phyloP scores from a whole-genome alignment of 1,140 invertebrate genomes.

The Gonatopus flavifemur region DNA sequence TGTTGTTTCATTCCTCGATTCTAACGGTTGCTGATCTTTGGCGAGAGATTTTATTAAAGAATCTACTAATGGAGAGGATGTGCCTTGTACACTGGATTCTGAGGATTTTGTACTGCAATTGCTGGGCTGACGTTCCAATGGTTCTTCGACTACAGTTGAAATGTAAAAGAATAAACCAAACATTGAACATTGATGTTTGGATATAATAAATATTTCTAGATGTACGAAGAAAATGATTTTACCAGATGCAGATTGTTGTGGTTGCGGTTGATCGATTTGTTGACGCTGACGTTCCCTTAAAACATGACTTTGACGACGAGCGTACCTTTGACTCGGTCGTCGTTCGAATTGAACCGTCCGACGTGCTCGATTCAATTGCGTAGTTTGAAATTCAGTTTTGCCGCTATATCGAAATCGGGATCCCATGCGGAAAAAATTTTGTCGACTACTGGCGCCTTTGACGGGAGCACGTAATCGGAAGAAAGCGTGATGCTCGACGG shows the following conservation, averaged over 20 bases:
- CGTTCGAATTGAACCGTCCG: slow-evolving; percentile 94
- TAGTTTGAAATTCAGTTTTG: slow-evolving; percentile 95
- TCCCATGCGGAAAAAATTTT: slow-evolving; percentile 97
- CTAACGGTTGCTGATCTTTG: slow-evolving; percentile 61
- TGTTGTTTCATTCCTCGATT: slow-evolving; percentile 57
- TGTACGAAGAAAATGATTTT: no score
- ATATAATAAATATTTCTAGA: no score
- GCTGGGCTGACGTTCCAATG: slow-evolving; percentile 58
- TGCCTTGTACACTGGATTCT: slow-evolving; percentile 38
- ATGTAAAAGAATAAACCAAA: no score
- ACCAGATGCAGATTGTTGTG: slow-evolving; percentile 30
- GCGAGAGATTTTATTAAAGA: slow-evolving; percentile 61
- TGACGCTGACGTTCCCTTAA: slow-evolving; percentile 73
- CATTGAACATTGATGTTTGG: no score
- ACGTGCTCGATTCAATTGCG: slow-evolving; percentile 81
- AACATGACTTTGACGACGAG: slow-evolving; percentile 83
- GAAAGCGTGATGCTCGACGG: slow-evolving; percentile 98
- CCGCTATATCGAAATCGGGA: slow-evolving; percentile 93
- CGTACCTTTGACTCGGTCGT: slow-evolving; percentile 93
- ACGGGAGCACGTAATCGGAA: slow-evolving; percentile 90
- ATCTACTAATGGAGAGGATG: slow-evolving; percentile 55
- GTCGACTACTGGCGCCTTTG: slow-evolving; percentile 83
- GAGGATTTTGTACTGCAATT: slow-evolving; percentile 57
- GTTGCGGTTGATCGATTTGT: slow-evolving; percentile 47
- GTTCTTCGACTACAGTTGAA: slow-evolving; percentile 57